phyloP scores from a whole-genome alignment of 2,888 invertebrate species.

The Drosophila nigricruria region DNA sequence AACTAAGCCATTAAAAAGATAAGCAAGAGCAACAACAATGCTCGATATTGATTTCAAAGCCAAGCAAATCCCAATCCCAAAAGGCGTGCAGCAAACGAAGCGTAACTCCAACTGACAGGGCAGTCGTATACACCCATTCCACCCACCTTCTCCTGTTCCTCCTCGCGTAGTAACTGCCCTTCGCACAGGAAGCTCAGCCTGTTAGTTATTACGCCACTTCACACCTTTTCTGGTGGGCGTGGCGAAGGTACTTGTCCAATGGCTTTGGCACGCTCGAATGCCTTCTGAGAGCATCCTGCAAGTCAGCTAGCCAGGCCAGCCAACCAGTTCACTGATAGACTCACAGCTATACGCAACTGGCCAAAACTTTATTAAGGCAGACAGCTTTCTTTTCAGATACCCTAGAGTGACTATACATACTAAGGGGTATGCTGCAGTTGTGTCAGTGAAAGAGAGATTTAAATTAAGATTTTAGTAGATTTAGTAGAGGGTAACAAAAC shows the following conservation, averaged over 20 bases:
- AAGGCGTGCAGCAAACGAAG: slow-evolving; percentile 49
- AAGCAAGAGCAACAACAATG: slow-evolving; percentile 44
- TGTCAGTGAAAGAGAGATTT: background rate
- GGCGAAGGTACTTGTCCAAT: slow-evolving; percentile 35
- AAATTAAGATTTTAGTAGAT: too few species aligned
- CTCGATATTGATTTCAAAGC: slow-evolving; percentile 78
- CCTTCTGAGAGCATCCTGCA: slow-evolving; percentile 62
- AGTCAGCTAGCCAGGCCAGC: slow-evolving; percentile 27
- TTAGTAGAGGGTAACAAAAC: too few species aligned
- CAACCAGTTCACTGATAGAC: slow-evolving; percentile 52
- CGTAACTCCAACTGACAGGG: slow-evolving; percentile 64
- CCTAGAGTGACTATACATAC: background rate
- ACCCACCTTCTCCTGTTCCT: background rate
- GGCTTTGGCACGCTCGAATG: slow-evolving; percentile 71
- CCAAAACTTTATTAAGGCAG: slow-evolving; percentile 57
- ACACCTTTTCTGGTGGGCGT: slow-evolving; percentile 52
- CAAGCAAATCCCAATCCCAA: slow-evolving; percentile 65
- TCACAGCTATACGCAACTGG: slow-evolving; percentile 43
- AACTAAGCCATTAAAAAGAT: slow-evolving; percentile 77
- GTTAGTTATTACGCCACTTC: slow-evolving; percentile 78
- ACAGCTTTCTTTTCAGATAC: slow-evolving; percentile 1
- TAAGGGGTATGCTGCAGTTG: background rate
- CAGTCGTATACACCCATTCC: slow-evolving; percentile 3
- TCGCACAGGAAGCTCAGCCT: slow-evolving; percentile 42
- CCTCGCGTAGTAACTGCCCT: background rate